A percentile compares a stretch with the other conserved stretches of the same genome.
phyloP scores from a whole-genome alignment of 2,888 invertebrate species.

The Acheta domesticus region DNA sequence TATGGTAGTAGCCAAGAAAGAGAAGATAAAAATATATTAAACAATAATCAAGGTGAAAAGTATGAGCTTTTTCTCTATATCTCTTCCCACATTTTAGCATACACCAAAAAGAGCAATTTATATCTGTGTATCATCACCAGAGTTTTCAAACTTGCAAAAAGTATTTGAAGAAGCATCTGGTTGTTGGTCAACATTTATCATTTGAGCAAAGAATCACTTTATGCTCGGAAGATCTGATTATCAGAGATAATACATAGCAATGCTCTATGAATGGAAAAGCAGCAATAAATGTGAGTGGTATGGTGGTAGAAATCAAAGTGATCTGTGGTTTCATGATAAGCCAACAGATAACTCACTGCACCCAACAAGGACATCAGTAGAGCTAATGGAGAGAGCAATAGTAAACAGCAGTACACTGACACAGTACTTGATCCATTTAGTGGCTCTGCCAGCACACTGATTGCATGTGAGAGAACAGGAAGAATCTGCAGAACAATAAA shows the following conservation, averaged over 20 bases:
- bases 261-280: conserved; percentile 12
- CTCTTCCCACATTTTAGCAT: too few relatives aligned
- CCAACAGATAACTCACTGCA: not conserved
- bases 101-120: too few relatives aligned
- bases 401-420: conserved; percentile 6
- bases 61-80: too few relatives aligned
- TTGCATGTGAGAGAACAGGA: conserved; percentile 24
- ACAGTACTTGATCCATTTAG: conserved; percentile 23
- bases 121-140: too few relatives aligned
- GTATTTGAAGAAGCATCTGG: too few relatives aligned
- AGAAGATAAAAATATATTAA: too few relatives aligned
- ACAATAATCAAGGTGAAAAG: too few relatives aligned
- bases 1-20: too few relatives aligned
- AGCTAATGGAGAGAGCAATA: conserved; percentile 22
- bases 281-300: not conserved
- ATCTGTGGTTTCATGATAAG: not conserved
- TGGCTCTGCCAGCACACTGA: conserved; percentile 22
- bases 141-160: too few relatives aligned
- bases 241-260: not conserved
- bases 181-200: too few relatives aligned
- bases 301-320: not conserved
- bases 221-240: not conserved
- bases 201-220: too few relatives aligned
- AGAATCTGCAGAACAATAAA: conserved; percentile 22
- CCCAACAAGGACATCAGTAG: conserved; percentile 6